Conservation (phyloP, 2,888 invertebrate species). For the Ennomos erosarius region DNA sequence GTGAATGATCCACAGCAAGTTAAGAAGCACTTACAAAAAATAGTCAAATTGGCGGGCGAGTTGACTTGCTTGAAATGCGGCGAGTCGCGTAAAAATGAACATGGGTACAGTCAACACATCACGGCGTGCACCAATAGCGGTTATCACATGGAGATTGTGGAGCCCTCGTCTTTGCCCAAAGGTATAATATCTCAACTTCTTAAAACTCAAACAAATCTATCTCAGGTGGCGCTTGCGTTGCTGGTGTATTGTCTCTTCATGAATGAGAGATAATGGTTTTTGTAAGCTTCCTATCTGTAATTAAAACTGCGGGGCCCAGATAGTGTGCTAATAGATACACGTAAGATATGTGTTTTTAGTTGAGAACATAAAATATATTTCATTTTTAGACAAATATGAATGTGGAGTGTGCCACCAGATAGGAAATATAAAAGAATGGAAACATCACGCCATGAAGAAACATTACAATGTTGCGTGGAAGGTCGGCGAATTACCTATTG, state of each 20-base stretch:
- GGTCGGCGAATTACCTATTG: conserved; percentile 61
- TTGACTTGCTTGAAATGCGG: conserved; percentile 34
- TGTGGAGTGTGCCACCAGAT: conserved; percentile 61
- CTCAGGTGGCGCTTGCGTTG: no score
- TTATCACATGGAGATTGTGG: conserved; percentile 14
- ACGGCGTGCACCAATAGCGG: conserved; percentile 28
- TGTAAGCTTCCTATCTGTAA: no score
- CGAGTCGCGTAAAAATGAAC: conserved; percentile 18
- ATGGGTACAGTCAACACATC: conserved; percentile 27
- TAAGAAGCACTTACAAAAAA: conserved; percentile 20
- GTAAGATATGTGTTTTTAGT: no score
- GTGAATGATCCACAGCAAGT: conserved; percentile 19
- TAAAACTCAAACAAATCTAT: no score
- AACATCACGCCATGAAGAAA: conserved; percentile 55
- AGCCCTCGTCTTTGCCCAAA: background rate
- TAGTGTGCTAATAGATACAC: no score
- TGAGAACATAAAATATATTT: no score
- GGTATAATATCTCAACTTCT: background rate
- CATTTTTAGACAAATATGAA: conserved; percentile 39
- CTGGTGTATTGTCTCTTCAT: no score
- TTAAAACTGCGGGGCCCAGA: no score
- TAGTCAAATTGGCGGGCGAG: conserved; percentile 20
- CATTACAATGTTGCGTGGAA: conserved; percentile 72
- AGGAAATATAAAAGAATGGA: conserved; percentile 52
- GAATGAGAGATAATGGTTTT: no score